phyloP scores from a whole-genome alignment of 1,140 invertebrate genomes.

The Hesperophylax magnus region DNA sequence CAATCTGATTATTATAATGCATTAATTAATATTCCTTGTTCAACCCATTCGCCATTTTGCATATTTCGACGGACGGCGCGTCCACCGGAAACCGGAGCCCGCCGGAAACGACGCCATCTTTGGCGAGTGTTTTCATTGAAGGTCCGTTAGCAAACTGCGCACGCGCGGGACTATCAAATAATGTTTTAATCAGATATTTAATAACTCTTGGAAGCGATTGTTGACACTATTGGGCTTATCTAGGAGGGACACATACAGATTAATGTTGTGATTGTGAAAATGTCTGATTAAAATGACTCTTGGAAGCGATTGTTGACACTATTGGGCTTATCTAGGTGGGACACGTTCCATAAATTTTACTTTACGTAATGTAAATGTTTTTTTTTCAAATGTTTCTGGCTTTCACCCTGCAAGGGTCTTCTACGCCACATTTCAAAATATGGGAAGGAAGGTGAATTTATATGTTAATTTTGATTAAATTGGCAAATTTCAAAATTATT shows the following conservation, averaged over 20 bases:
- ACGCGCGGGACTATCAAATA: not conserved
- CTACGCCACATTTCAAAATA: too few relatives aligned
- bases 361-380: too few relatives aligned
- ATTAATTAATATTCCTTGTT: constrained; percentile 13
- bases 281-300: not conserved
- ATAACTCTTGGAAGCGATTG: constrained; percentile 7
- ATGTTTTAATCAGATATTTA: constrained; percentile 9
- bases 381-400: too few relatives aligned
- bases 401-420: too few relatives aligned
- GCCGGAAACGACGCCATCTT: not conserved
- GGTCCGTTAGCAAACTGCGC: constrained; percentile 16
- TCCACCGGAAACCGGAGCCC: constrained; percentile 15
- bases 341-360: too few relatives aligned
- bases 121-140: constrained; percentile 9
- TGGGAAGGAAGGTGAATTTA: too few relatives aligned
- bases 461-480: too few relatives aligned
- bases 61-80: constrained; percentile 18
- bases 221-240: not conserved
- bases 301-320: not conserved
- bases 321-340: not conserved
- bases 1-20: constrained; percentile 4
- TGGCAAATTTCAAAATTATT: too few relatives aligned
- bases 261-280: not conserved
- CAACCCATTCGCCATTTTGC: not conserved
- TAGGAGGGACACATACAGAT: not conserved